A percentile compares a stretch with the other conserved stretches of the same genome.
phyloP scores from a whole-genome alignment of 1,140 invertebrate genomes.

The Daktulosphaira vitifoliae region DNA sequence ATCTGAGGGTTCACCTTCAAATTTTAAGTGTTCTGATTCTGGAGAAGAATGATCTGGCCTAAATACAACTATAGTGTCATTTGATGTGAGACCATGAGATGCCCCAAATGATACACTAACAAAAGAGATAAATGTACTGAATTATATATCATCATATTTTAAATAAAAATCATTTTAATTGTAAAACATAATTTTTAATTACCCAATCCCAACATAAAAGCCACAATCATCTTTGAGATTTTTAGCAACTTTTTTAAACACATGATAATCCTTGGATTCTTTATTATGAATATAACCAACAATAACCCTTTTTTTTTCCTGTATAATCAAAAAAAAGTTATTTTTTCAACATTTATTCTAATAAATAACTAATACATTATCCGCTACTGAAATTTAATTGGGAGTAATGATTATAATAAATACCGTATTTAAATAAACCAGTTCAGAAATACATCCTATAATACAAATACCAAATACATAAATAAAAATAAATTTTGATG shows the following conservation, averaged over 20 bases:
- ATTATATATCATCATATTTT: too few relatives aligned
- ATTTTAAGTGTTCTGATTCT: slow-evolving; percentile 73
- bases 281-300: slow-evolving; percentile 87
- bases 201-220: slow-evolving; percentile 89
- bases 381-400: too few relatives aligned
- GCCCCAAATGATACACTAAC: slow-evolving; percentile 51
- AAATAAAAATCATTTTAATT: too few relatives aligned
- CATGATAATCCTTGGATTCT: slow-evolving; percentile 68
- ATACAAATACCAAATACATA: too few relatives aligned
- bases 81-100: slow-evolving; percentile 80
- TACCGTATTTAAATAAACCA: too few relatives aligned
- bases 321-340: slow-evolving; percentile 38
- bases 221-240: slow-evolving; percentile 92
- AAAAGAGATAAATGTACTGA: too few relatives aligned
- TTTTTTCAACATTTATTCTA: too few relatives aligned
- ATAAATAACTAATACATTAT: too few relatives aligned
- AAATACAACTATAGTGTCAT: slow-evolving; percentile 68
- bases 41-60: slow-evolving; percentile 67
- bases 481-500: too few relatives aligned
- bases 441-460: too few relatives aligned
- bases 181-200: too few relatives aligned
- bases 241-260: slow-evolving; percentile 70
- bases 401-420: too few relatives aligned
- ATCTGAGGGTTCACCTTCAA: slow-evolving; percentile 56
- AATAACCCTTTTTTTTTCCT: slow-evolving; percentile 77